A percentile compares a stretch with the other conserved stretches of the same genome.
phyloP scores from a whole-genome alignment of 92 coral and sea anemone genomes.

The Actinernus sp. region DNA sequence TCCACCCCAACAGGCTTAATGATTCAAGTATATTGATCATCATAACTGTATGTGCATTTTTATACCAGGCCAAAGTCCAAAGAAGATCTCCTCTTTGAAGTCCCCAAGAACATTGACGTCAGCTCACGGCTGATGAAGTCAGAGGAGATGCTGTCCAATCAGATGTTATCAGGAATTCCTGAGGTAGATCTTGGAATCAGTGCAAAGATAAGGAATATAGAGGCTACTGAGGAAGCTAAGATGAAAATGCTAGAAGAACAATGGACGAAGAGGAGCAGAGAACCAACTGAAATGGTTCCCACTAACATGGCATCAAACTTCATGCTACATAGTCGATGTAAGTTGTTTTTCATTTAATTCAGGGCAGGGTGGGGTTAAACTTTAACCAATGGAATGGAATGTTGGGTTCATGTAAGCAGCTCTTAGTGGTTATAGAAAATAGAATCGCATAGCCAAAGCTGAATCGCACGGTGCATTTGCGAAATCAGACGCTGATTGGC shows the following conservation, averaged over 20 bases:
- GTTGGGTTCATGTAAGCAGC: too few species aligned
- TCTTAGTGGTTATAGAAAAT: too few species aligned
- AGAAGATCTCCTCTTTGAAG: slow-evolving; percentile 86
- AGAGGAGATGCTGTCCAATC: slow-evolving; percentile 98
- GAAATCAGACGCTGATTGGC: too few species aligned
- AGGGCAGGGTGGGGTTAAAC: background rate
- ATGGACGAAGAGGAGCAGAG: slow-evolving; percentile 73
- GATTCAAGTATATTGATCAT: too few species aligned
- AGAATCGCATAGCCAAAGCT: too few species aligned
- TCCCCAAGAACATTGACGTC: slow-evolving; percentile 92
- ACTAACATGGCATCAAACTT: slow-evolving; percentile 98
- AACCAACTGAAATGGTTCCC: slow-evolving; percentile 96
- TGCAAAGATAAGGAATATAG: slow-evolving; percentile 96
- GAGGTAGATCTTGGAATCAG: slow-evolving; percentile 98
- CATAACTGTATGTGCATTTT: background rate
- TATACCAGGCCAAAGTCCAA: slow-evolving; percentile 77
- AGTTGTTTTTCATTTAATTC: slow-evolving; percentile 27
- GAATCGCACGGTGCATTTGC: too few species aligned
- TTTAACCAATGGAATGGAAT: background rate
- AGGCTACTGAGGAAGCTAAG: slow-evolving; percentile 98
- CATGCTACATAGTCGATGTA: slow-evolving; percentile 97
- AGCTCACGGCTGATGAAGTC: slow-evolving; percentile 93
- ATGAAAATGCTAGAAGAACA: slow-evolving; percentile 86
- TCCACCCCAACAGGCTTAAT: too few species aligned
- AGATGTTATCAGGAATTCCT: slow-evolving; percentile 99